Evolutionary conservation across 2,113 vertebrate species (phyloP), one percentile per base, ranked within the genome.

Genomic region (Procavia capensis): DNA sequence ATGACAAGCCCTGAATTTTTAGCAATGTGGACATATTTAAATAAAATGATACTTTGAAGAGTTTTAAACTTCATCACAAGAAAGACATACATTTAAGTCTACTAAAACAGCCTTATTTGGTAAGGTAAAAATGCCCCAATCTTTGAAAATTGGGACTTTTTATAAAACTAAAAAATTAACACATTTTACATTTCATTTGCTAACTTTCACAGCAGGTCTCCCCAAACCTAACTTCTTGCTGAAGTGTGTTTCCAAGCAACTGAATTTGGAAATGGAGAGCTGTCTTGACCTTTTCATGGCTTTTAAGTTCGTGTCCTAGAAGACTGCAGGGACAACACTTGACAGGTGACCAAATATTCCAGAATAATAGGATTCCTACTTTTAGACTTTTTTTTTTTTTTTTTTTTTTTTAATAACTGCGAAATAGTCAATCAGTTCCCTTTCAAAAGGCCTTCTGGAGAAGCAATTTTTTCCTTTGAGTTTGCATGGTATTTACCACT

Each of bases 171-270:
- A 95, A 96, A 89, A 93, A 70, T 97, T 97, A 91, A 96, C 96
- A 98, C 91, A 27, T 98, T 97, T 96, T 96, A 94, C 74, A 95
- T 96, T 96, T 84, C 94, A 93, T 95, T 97, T 97, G 95, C 91
- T 97, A 96, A 96, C 94, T 97, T 96, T 97, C 96, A 95, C 96
- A 97, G 94, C 91, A 97, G 88, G 94, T 66, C 64, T 96, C 66
- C 93, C n/a, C 1, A 94, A 97, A 90, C 80, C 76, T 74, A 90
- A 83, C 94, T 97, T 96, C 84, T 94, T 85, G 50, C 94, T 57
- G 27, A 92, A 94, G 86, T 91, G 64, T 95, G 89, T 95, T 97
- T 97, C 95, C 76, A 96, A 97, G 97, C 95, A 97, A 97, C 97
- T 96, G 88, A 95, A 93, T 96, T 95, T 97, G 86, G 91, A 98